Evolutionary conservation across 2,888 invertebrate species (phyloP).

Genomic region (Acrobasis suavella): DNA sequence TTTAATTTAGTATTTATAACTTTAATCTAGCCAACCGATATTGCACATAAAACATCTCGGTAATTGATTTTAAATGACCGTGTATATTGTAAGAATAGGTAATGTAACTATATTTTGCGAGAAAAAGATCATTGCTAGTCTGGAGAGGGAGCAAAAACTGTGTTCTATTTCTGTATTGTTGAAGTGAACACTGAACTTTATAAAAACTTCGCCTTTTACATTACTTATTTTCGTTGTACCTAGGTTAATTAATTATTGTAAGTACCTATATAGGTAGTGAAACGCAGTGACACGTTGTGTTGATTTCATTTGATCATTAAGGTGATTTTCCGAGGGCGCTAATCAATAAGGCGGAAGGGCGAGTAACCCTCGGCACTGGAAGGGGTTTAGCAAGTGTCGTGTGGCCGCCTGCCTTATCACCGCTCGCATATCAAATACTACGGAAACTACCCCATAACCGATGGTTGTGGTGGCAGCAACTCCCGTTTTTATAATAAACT

Average conservation of each 20-base stretch:
- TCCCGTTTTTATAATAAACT: constrained; percentile 30
- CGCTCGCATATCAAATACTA: constrained; percentile 74
- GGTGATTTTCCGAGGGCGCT: constrained; percentile 64
- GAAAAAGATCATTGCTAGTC: background rate
- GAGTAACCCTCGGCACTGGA: constrained; percentile 66
- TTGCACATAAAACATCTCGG: constrained; percentile 1
- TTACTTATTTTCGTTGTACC: too few relatives aligned
- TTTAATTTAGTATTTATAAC: background rate
- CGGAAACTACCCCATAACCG: constrained; percentile 62
- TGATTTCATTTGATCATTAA: constrained; percentile 59
- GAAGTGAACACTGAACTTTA: background rate
- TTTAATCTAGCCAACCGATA: background rate
- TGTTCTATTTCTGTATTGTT: background rate
- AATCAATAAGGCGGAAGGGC: constrained; percentile 80
- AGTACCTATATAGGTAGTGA: constrained; percentile 23
- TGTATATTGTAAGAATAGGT: background rate
- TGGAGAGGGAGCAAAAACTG: background rate
- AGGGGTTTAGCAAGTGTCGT: constrained; percentile 78
- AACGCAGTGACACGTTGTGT: constrained; percentile 45
- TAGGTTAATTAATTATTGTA: background rate
- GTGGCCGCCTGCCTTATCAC: constrained; percentile 73
- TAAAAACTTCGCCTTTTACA: background rate
- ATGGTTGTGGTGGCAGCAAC: constrained; percentile 35
- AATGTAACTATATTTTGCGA: background rate
- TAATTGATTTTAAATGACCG: constrained; percentile 1